A percentile compares a stretch with the other conserved stretches of the same genome.
These are phyloP conservation scores for Ladona fulva DNA, from an alignment of 1,140 invertebrate species.

Conservation along the genomic window DNA sequence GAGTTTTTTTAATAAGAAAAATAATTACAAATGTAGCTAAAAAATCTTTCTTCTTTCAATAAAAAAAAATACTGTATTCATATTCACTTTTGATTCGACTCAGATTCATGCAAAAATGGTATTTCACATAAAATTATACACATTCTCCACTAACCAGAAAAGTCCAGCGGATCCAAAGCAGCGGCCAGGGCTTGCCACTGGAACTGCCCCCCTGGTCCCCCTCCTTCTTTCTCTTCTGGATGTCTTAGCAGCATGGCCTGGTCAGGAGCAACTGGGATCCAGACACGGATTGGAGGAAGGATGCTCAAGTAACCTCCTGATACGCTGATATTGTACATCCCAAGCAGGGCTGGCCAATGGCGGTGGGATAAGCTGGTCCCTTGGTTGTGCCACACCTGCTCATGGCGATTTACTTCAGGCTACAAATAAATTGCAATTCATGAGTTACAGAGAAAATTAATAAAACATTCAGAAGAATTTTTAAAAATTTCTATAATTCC, in stretches of 20 bases:
- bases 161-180: slow-evolving; percentile 70
- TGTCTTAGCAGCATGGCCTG: slow-evolving; percentile 57
- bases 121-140: too few species aligned
- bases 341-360: slow-evolving; percentile 82
- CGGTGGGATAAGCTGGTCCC: slow-evolving; percentile 63
- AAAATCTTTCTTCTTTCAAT: too few species aligned
- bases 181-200: slow-evolving; percentile 74
- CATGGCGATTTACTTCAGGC: not conserved
- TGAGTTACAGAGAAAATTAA: too few species aligned
- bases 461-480: too few species aligned
- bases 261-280: slow-evolving; percentile 64
- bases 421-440: not conserved
- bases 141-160: slow-evolving; percentile 40
- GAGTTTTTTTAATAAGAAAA: too few species aligned
- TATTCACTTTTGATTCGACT: too few species aligned
- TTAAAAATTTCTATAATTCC: too few species aligned
- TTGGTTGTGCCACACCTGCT: not conserved
- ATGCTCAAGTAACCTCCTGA: slow-evolving; percentile 73
- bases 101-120: too few species aligned
- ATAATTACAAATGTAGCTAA: too few species aligned
- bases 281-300: slow-evolving; percentile 73
- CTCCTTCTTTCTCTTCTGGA: slow-evolving; percentile 50
- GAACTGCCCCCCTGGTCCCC: slow-evolving; percentile 42
- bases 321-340: slow-evolving; percentile 83
- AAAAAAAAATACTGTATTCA: too few species aligned